Evolutionary conservation across 2,888 invertebrate genomes (phyloP).

Genomic region (Cordilura impudica): DNA sequence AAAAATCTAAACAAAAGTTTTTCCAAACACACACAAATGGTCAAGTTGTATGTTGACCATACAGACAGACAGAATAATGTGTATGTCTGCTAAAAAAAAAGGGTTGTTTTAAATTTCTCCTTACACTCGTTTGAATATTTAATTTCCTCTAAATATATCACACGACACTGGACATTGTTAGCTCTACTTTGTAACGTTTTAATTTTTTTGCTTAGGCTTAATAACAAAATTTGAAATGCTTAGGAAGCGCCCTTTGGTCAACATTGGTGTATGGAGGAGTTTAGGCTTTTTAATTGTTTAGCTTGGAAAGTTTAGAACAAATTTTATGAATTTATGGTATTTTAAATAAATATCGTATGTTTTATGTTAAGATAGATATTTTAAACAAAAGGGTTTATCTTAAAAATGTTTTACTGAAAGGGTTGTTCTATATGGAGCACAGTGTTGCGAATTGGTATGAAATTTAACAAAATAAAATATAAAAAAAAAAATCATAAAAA

Average conservation of each 20-base stretch:
- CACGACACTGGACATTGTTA: conserved; percentile 50
- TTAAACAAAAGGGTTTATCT: conserved; percentile 30
- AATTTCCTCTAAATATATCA: conserved; percentile 40
- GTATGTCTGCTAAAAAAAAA: not conserved
- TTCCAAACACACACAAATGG: conserved; percentile 24
- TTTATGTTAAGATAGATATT: conserved; percentile 20
- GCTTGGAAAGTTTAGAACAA: conserved; percentile 69
- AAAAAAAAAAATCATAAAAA: not conserved
- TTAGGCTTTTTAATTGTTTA: conserved; percentile 50
- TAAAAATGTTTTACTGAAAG: not conserved
- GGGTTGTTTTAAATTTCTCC: conserved; percentile 37
- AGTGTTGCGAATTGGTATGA: not conserved
- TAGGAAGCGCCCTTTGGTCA: not conserved
- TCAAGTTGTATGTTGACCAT: conserved; percentile 11
- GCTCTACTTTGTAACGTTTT: conserved; percentile 33
- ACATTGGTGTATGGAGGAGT: conserved; percentile 13
- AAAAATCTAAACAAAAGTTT: conserved; percentile 4
- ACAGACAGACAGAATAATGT: not conserved
- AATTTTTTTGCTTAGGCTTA: not conserved
- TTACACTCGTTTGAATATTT: conserved; percentile 8
- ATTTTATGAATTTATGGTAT: conserved; percentile 75
- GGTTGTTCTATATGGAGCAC: not conserved
- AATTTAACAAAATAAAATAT: no score
- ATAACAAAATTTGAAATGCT: not conserved
- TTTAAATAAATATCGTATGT: conserved; percentile 71